These are phyloP conservation scores for Dendrocopos noguchii DNA, from an alignment of 2,113 vertebrate species.

Conservation along the genomic window DNA sequence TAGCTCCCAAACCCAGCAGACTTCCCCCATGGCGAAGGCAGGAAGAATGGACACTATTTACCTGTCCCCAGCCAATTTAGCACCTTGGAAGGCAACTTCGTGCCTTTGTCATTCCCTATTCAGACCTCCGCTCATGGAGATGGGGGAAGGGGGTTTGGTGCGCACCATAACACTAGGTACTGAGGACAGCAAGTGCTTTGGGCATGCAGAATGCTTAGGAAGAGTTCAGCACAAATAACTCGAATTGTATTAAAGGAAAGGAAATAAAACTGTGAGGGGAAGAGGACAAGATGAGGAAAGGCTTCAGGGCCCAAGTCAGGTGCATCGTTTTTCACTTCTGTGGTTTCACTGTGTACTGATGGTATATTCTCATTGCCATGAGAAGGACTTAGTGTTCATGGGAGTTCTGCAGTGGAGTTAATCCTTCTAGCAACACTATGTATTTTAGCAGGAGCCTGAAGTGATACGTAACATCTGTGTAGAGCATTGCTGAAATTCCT, in stretches of 20 bases:
- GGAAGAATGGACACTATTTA: too few species aligned
- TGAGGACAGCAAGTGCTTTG: not conserved
- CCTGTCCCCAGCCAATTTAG: too few species aligned
- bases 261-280: not conserved
- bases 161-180: not conserved
- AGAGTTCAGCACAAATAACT: not conserved
- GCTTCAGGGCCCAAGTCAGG: not conserved
- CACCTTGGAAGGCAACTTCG: too few species aligned
- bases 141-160: too few species aligned
- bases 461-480: constrained; percentile 37
- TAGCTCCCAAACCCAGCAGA: too few species aligned
- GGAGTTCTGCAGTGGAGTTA: not conserved
- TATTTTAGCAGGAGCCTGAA: not conserved
- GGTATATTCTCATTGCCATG: not conserved
- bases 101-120: too few species aligned
- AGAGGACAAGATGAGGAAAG: not conserved
- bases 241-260: not conserved
- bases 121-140: too few species aligned
- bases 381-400: not conserved
- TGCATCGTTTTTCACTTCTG: rapidly evolving
- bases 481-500: constrained; percentile 63
- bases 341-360: rapidly evolving
- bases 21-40: too few species aligned
- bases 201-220: not conserved
- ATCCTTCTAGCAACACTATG: constrained; percentile 29